Evolutionary conservation across 2,113 vertebrate species (phyloP).

Genomic region (Cnemophilus loriae): DNA sequence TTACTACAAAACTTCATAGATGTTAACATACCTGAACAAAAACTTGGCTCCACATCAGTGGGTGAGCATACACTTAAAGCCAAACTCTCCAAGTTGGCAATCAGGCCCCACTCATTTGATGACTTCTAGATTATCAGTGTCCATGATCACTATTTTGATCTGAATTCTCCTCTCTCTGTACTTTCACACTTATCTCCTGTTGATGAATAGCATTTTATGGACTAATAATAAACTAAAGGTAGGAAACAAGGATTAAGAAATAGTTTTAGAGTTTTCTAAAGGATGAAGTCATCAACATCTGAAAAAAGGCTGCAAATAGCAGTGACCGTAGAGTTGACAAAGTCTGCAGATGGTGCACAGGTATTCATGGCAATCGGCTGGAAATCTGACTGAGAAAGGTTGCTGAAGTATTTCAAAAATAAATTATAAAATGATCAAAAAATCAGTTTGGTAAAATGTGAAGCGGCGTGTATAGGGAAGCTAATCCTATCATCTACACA

Average conservation of each 20-base stretch:
- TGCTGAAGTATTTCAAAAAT: background rate
- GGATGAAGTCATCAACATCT: background rate
- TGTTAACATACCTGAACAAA: background rate
- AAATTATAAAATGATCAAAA: background rate
- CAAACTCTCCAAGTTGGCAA: background rate
- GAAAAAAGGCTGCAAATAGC: background rate
- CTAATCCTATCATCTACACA: background rate
- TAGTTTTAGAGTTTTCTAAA: background rate
- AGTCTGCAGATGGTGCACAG: background rate
- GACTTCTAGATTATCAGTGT: background rate
- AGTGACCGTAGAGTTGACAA: background rate
- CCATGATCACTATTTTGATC: background rate
- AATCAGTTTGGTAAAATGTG: rapidly evolving
- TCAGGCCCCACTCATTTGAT: background rate
- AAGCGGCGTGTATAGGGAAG: background rate
- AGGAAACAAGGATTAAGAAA: background rate
- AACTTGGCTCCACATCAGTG: background rate
- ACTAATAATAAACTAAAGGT: background rate
- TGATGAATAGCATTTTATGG: background rate
- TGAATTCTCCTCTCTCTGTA: background rate
- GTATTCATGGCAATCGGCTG: background rate
- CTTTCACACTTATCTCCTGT: background rate
- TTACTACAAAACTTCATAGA: background rate
- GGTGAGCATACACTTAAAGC: background rate
- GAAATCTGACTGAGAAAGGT: background rate